Evolutionary conservation across 2,113 vertebrate species (phyloP).

Genomic region (Macrotis lagotis): DNA sequence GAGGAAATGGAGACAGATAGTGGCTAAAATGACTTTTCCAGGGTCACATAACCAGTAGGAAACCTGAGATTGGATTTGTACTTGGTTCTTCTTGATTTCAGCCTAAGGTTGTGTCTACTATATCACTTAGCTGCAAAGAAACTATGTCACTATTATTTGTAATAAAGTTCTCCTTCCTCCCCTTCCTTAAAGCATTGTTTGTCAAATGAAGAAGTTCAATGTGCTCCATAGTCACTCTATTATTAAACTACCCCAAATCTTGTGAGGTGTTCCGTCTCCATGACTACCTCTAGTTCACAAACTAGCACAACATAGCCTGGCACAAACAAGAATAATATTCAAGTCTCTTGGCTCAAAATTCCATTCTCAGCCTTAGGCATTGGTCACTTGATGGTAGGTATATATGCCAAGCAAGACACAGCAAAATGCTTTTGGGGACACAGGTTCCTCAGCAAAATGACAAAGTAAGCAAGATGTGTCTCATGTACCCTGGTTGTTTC

Average conservation of each 20-base stretch:
- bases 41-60: neutral
- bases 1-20: neutral
- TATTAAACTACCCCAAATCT: constrained; percentile 56
- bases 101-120: neutral
- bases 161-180: neutral
- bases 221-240: constrained; percentile 51
- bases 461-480: constrained; percentile 5
- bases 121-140: constrained; percentile 11
- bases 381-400: neutral
- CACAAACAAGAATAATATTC: constrained; percentile 33
- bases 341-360: constrained; percentile 45
- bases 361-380: constrained; percentile 27
- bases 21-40: neutral
- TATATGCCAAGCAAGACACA: neutral
- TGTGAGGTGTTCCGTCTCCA: constrained; percentile 53
- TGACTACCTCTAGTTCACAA: constrained; percentile 55
- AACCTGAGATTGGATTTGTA: neutral
- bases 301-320: constrained; percentile 36
- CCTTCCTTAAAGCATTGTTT: constrained; percentile 40
- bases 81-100: neutral
- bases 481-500: neutral
- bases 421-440: constrained; percentile 18
- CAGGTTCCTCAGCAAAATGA: constrained; percentile 12
- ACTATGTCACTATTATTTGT: constrained; percentile 29
- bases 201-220: constrained; percentile 61